phyloP scores from a whole-genome alignment of 1,140 invertebrate genomes.

The Papilio polytes region DNA sequence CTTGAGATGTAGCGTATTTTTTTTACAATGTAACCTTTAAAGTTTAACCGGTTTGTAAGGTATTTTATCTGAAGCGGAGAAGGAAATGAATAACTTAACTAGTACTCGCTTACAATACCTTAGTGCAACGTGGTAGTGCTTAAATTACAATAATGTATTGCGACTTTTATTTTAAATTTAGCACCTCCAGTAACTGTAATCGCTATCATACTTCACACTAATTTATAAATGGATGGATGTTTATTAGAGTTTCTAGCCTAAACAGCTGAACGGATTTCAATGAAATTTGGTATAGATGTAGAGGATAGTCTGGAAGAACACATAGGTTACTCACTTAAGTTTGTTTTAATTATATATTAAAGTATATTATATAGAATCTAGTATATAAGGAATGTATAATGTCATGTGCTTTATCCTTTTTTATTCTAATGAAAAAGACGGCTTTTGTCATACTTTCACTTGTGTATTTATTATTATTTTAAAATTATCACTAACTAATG shows the following conservation, averaged over 20 bases:
- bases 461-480: not conserved
- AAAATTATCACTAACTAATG: not conserved
- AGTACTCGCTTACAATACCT: not conserved
- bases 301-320: too few species aligned
- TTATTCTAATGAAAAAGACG: not conserved
- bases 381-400: not conserved
- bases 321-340: too few species aligned
- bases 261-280: too few species aligned
- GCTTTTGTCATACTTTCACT: not conserved
- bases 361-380: too few species aligned
- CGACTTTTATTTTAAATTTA: too few species aligned
- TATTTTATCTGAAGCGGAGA: conserved; percentile 37
- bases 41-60: conserved; percentile 30
- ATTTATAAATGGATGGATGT: too few species aligned
- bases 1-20: conserved; percentile 37
- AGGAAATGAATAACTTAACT: conserved; percentile 27
- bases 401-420: not conserved
- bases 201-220: too few species aligned
- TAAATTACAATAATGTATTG: not conserved
- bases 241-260: too few species aligned
- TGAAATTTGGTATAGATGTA: too few species aligned
- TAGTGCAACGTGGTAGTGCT: not conserved
- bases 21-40: conserved; percentile 37
- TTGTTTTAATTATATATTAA: too few species aligned
- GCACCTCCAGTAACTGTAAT: too few species aligned